Percentiles rank a stretch among this genome's conserved stretches.
phyloP scores from a whole-genome alignment of 2,113 vertebrate species.

The Vulpes lagopus region DNA sequence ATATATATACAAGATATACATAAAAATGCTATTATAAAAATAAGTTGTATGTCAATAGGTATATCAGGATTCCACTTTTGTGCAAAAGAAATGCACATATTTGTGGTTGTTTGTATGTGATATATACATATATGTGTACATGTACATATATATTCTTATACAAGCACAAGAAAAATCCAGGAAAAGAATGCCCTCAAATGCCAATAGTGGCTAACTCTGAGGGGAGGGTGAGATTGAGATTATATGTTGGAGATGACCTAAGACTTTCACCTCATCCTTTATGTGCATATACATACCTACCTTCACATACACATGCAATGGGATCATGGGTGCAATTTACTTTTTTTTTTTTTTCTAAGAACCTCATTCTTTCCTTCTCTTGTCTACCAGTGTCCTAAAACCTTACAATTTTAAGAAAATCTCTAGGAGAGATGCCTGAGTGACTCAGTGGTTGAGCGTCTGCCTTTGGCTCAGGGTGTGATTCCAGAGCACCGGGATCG shows the following conservation, averaged over 20 bases:
- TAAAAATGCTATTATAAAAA: constrained; percentile 43
- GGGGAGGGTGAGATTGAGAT: neutral
- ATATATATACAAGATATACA: neutral
- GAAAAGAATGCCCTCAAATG: neutral
- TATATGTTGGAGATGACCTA: neutral
- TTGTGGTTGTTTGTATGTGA: neutral
- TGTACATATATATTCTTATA: neutral
- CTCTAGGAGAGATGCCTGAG: neutral
- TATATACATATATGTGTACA: neutral
- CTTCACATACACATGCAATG: neutral
- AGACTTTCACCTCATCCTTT: neutral
- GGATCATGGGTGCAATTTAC: neutral
- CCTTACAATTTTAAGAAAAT: neutral
- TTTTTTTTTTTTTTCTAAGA: neutral
- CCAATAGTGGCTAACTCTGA: neutral
- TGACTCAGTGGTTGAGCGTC: no score
- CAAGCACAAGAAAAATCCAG: neutral
- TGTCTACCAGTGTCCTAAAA: neutral
- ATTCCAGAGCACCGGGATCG: no score
- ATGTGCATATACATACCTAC: neutral
- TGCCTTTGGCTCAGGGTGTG: no score
- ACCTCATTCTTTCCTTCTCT: neutral
- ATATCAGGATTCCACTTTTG: neutral
- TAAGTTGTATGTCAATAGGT: neutral
- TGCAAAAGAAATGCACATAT: constrained; percentile 1